Base-by-base conservation (phyloP, 2,888 invertebrate species). In the Chironomus riparius region DNA sequence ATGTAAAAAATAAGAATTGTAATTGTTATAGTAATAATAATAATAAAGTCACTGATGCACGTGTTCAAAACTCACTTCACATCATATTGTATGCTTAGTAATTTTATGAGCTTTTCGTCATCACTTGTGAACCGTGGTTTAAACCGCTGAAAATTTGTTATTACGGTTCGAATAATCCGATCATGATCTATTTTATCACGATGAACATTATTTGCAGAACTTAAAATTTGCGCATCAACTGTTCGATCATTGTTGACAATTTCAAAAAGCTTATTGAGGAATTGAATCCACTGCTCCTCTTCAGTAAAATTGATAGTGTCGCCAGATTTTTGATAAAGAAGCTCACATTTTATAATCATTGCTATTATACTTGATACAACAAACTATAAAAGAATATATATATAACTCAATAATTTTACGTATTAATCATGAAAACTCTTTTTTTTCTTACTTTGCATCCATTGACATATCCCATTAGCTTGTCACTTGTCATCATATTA, bases 391-490 rank as follows among this genome's bases (percentile, higher is more conserved):
- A 24, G 12, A 56, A 71, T 10, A 56, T 15, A 61, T 56, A 56
- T 15, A 13, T 13, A 2, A 47, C 22, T 0, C 13, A 50, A 6
- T 47, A 4, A 48, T 18, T 48, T 21, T n/a, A 10, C 15, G 50
- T 22, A 13, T 12, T 50, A 24, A 2, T 22, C 15, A 50, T 22
- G 65, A 77, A 50, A 75, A 22, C 74, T 38, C 68, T 73, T 15
- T 15, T 47, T 18, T 15, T 28, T 72, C 82, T 80, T 80, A 84
- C 84, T 78, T 83, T 84, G 79, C 83, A 84, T 56, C 81, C 82
- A 77, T 84, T 83, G 22, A 84, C 81, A 61, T 81, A 82, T 68
- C 80, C 81, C 74, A 82, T 80, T 77, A 82, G 82, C 77, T 83
- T 84, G 76, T 83, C 83, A 76, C 79, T 82, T 65, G 56, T 78